phyloP scores from a whole-genome alignment of 92 coral and sea anemone species.

The Scolanthus callimorphus region DNA sequence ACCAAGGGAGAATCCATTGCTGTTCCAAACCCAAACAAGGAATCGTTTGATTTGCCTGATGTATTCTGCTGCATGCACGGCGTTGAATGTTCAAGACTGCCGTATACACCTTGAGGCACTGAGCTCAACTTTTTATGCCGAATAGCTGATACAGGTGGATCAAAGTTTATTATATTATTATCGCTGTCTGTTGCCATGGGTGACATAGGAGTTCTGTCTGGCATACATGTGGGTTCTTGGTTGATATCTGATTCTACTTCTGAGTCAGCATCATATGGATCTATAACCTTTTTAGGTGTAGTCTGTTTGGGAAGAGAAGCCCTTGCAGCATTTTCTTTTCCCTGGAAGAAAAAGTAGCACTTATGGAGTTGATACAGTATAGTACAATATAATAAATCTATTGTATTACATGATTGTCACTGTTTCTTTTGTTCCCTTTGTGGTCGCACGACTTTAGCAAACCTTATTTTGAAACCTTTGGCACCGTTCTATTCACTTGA shows the following conservation, averaged over 20 bases:
- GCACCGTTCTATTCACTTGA: too few species aligned
- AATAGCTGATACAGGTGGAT: slow-evolving; percentile 3
- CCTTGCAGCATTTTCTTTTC: slow-evolving; percentile 31
- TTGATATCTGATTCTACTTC: slow-evolving; percentile 34
- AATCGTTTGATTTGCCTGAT: slow-evolving; percentile 27
- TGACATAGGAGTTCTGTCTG: slow-evolving; percentile 12
- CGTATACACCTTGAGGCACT: background rate
- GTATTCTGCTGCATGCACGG: slow-evolving; percentile 9
- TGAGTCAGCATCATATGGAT: slow-evolving; percentile 41
- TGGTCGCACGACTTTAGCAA: too few species aligned
- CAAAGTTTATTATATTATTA: background rate
- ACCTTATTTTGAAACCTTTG: too few species aligned
- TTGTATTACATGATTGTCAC: too few species aligned
- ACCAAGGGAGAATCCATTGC: slow-evolving; percentile 21
- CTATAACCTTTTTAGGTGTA: slow-evolving; percentile 7
- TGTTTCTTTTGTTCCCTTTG: too few species aligned
- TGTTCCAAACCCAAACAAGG: slow-evolving; percentile 24
- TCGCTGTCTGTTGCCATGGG: slow-evolving; percentile 19
- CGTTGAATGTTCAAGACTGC: slow-evolving; percentile 28
- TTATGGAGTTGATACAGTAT: too few species aligned
- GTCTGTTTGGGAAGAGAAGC: background rate
- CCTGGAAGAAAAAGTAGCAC: slow-evolving; percentile 15
- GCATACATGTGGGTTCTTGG: slow-evolving; percentile 10
- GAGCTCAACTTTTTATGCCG: background rate
- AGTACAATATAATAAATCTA: too few species aligned